These are phyloP conservation scores for Tapirus terrestris DNA, from an alignment of 2,113 vertebrate species.

Conservation along the genomic window DNA sequence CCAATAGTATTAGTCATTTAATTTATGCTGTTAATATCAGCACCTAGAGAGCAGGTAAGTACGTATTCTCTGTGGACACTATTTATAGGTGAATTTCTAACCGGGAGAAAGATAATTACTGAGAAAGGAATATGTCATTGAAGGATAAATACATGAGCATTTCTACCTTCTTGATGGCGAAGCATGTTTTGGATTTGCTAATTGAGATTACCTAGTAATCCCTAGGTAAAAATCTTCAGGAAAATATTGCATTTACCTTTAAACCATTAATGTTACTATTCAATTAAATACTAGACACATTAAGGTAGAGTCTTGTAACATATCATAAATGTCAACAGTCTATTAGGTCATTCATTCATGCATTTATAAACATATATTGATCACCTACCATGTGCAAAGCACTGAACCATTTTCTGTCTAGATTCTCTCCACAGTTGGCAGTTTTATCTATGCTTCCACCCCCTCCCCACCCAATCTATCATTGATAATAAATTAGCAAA, in stretches of 20 bases:
- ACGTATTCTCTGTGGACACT: background rate
- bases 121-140: background rate
- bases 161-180: slow-evolving; percentile 29
- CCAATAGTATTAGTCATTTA: background rate
- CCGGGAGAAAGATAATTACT: slow-evolving; percentile 42
- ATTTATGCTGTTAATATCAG: background rate
- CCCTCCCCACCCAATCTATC: too few relatives aligned
- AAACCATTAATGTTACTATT: slow-evolving; percentile 16
- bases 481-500: background rate
- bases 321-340: background rate
- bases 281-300: background rate
- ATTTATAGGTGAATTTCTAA: slow-evolving; percentile 52
- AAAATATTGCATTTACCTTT: slow-evolving; percentile 19
- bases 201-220: slow-evolving; percentile 37
- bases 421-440: background rate
- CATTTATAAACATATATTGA: background rate
- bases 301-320: background rate
- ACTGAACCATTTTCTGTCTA: background rate
- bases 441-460: background rate
- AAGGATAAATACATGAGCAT: slow-evolving; percentile 49
- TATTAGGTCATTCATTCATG: background rate
- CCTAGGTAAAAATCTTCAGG: background rate
- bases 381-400: background rate
- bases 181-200: slow-evolving; percentile 1
- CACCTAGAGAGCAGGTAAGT: background rate